Evolutionary conservation across 2,888 invertebrate species (phyloP).

Genomic region (Exocentrus adspersus): DNA sequence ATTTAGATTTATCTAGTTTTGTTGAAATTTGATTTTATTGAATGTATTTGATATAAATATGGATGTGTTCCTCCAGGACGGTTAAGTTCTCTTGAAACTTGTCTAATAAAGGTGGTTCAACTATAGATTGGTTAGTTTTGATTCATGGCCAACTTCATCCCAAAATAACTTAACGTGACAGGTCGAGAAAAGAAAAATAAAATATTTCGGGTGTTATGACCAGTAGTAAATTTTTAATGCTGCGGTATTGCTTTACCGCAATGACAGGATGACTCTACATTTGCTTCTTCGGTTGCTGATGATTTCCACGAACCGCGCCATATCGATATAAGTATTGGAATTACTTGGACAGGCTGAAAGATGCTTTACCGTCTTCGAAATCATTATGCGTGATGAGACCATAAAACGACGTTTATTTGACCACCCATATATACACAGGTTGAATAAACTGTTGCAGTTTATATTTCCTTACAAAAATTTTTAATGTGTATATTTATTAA

Average conservation of each 20-base stretch:
- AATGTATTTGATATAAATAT: no score
- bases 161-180: conserved; percentile 17
- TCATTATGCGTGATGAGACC: conserved; percentile 38
- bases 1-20: no score
- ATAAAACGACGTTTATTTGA: conserved; percentile 42
- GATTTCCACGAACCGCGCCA: conserved; percentile 42
- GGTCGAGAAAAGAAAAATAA: conserved; percentile 5
- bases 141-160: not conserved
- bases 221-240: conserved; percentile 23
- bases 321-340: conserved; percentile 46
- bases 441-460: not conserved
- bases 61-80: no score
- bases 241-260: conserved; percentile 13
- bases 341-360: conserved; percentile 40
- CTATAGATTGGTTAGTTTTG: conserved; percentile 5
- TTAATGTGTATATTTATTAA: no score
- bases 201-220: conserved; percentile 22
- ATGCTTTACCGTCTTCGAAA: conserved; percentile 37
- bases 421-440: conserved; percentile 36
- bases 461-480: not conserved
- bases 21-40: no score
- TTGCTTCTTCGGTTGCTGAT: conserved; percentile 34
- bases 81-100: no score
- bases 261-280: conserved; percentile 4
- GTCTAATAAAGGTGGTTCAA: not conserved